Evolutionary conservation across 2,113 vertebrate genomes (phyloP), one percentile per base, ranked within the genome.

Genomic region (Aspiorhynchus laticeps): DNA sequence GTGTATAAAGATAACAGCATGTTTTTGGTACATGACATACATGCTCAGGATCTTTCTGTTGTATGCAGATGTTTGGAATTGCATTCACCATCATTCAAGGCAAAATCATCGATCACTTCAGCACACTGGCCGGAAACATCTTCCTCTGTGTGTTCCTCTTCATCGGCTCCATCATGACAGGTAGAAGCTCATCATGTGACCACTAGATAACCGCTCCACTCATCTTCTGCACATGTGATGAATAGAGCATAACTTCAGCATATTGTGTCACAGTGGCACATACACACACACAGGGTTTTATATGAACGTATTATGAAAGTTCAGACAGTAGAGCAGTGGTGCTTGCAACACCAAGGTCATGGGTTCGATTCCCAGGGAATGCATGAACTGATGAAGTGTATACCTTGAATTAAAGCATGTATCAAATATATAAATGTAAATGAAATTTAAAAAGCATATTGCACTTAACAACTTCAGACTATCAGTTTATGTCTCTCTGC

Each of bases 31-130:
- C 63, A 33, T 1, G 6, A 48, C 76, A 43, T 10, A 21, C 67
- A 33, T n/a, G 48, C 5, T 31, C 14, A 63, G 14, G 36, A 38
- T 69, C 65, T 8, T 84, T 46, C n/a, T 67, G 92, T 41, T 91
- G 51, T 7, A 89, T 79, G 53, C 93, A 99, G 98, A 93, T 99
- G 77, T 99, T 98, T 89, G 98, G 98, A 86, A 97, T 99, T 89
- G 96, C 96, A 88, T 98, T 99, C 92, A 99, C 97, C 87, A 95
- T 98, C n/a, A 46, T 91, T 82, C 96, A 99, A 91, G 97, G 97
- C 10, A 95, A 96, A 91, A 96, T 99, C 65, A 96, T 99, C 0
- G 95, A 98, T 73, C 24, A 0, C 65, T 98, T 96, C 89, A 95
- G 93, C 75, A 96, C 96, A 0, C 90, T 89, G 53, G 92, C 91